A percentile compares a stretch with the other conserved stretches of the same genome.
phyloP scores from a whole-genome alignment of 1,140 invertebrate genomes.

The Drosophila chauvacae region DNA sequence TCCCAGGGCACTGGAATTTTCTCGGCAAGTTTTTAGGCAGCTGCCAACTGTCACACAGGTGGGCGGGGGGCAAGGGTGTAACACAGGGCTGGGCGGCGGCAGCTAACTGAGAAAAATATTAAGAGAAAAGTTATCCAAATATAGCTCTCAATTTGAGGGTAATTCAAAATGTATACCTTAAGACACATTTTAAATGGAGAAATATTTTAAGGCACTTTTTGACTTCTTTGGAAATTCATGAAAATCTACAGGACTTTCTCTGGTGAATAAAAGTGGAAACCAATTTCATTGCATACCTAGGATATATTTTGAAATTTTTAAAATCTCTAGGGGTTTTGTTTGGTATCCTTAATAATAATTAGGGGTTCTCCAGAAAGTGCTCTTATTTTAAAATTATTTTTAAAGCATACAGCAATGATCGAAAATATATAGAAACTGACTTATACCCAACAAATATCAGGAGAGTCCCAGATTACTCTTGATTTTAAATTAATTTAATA shows the following conservation, averaged over 20 bases:
- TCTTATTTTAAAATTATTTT: no score
- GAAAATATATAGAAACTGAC: no score
- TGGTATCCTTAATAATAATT: no score
- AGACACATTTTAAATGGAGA: no score
- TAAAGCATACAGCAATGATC: no score
- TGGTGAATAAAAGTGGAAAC: no score
- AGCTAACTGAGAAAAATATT: constrained; percentile 4
- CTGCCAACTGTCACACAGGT: constrained; percentile 75
- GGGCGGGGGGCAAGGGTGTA: constrained; percentile 26
- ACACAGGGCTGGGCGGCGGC: background rate
- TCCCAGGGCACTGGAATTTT: constrained; percentile 65
- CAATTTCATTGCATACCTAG: no score
- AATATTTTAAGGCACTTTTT: background rate
- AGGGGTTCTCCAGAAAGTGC: no score
- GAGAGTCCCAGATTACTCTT: no score
- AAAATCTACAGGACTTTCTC: background rate
- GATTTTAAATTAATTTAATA: no score
- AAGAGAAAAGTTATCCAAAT: background rate
- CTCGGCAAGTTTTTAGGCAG: constrained; percentile 73
- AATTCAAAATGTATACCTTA: background rate
- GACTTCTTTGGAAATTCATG: background rate
- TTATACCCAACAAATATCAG: no score
- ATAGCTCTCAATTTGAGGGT: background rate
- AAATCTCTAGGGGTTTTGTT: no score
- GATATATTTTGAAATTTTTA: background rate